phyloP scores from a whole-genome alignment of 2,797 vertebrate genomes.

The Smutsia gigantea region DNA sequence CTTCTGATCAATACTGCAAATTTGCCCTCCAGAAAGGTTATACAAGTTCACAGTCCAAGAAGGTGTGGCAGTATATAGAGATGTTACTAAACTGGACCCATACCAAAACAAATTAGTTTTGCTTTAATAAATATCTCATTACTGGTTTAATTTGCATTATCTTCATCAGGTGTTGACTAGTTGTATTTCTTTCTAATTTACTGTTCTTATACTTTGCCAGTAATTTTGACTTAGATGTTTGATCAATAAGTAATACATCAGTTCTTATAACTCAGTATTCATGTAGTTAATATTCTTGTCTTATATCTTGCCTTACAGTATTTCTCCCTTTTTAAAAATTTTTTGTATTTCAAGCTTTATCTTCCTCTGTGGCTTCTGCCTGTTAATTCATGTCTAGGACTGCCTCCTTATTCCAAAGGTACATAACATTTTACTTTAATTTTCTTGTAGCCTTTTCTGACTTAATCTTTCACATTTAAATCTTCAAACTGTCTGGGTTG shows the following conservation, averaged over 20 bases:
- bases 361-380: not conserved
- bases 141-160: not conserved
- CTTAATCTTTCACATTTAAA: not conserved
- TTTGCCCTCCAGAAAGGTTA: not conserved
- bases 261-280: not conserved
- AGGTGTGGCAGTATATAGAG: too few species aligned
- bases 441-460: not conserved
- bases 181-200: not conserved
- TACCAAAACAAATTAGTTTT: too few species aligned
- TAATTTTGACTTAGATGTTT: not conserved
- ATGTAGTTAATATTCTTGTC: not conserved
- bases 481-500: not conserved
- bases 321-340: not conserved
- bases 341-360: not conserved
- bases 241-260: not conserved
- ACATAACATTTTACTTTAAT: not conserved
- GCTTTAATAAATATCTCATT: not conserved
- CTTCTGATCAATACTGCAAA: not conserved
- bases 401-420: not conserved
- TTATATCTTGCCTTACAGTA: not conserved
- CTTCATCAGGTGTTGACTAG: not conserved
- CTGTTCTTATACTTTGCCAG: not conserved
- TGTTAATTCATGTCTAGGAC: not conserved
- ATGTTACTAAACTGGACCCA: not conserved
- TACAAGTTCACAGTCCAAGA: too few species aligned